These are phyloP conservation scores for Notarius quadriscutis DNA, from an alignment of 2,113 vertebrate genomes.

Conservation along the genomic window DNA sequence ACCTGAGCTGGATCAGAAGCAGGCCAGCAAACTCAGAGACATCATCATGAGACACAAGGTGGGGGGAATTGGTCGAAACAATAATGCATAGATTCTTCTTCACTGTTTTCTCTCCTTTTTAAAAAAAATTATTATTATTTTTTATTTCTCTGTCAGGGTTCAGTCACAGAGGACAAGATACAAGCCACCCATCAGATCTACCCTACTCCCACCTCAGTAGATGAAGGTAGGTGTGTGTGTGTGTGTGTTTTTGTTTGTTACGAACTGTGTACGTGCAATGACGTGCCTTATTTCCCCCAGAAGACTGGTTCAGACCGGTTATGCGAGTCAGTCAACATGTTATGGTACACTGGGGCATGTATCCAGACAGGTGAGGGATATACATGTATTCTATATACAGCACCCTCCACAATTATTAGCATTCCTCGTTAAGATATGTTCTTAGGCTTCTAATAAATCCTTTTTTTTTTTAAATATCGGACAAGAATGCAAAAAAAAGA, in stretches of 20 bases:
- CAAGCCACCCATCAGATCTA: conserved; percentile 91
- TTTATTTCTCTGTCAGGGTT: conserved; percentile 71
- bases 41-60: conserved; percentile 93
- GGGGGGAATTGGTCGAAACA: background rate
- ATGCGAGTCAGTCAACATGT: conserved; percentile 88
- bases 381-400: background rate
- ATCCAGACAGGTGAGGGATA: conserved; percentile 76
- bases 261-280: background rate
- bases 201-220: conserved; percentile 77
- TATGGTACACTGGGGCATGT: conserved; percentile 93
- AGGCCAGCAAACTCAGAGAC: conserved; percentile 83
- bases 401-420: background rate
- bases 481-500: too few species aligned
- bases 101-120: background rate
- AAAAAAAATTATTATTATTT: background rate
- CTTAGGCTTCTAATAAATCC: too few species aligned
- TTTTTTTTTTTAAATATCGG: too few species aligned
- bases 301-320: conserved; percentile 94
- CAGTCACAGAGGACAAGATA: conserved; percentile 85
- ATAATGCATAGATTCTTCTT: too few species aligned
- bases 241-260: background rate
- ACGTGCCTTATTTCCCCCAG: conserved; percentile 73
- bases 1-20: conserved; percentile 84
- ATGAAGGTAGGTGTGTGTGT: conserved; percentile 79
- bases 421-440: too few species aligned